phyloP scores from a whole-genome alignment of 2,113 vertebrate species.

The Pelmatolapia mariae region DNA sequence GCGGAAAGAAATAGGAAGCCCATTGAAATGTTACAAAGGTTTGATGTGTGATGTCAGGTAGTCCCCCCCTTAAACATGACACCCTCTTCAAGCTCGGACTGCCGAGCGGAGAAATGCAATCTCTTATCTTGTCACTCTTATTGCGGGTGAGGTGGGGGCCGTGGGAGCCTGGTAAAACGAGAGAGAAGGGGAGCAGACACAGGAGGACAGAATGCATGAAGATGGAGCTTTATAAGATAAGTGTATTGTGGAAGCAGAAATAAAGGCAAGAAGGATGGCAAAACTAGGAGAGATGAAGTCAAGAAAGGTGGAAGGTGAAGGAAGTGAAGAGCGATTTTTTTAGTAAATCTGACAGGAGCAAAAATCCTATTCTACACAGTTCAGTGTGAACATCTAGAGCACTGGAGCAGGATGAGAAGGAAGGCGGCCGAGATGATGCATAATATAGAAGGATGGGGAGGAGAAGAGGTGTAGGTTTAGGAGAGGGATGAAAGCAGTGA shows the following conservation, averaged over 20 bases:
- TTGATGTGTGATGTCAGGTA: constrained; percentile 53
- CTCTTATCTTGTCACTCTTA: constrained; percentile 66
- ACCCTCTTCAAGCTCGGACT: constrained; percentile 38
- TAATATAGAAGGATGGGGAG: background rate
- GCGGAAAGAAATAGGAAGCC: constrained; percentile 37
- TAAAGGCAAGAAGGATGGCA: background rate
- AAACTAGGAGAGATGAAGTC: background rate
- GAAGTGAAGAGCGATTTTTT: background rate
- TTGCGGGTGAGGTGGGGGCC: background rate
- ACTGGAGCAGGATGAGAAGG: background rate
- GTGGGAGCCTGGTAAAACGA: background rate
- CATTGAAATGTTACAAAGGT: constrained; percentile 62
- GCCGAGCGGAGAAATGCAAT: constrained; percentile 53
- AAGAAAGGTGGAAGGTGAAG: background rate
- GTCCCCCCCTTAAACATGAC: constrained; percentile 49
- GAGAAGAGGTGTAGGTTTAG: background rate
- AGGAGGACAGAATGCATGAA: background rate
- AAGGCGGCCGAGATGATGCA: background rate
- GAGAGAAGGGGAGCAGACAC: background rate
- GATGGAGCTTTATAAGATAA: background rate
- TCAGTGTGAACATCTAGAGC: constrained; percentile 29
- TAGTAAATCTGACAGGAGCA: constrained; percentile 28
- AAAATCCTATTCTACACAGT: constrained; percentile 27
- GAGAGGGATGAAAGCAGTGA: background rate
- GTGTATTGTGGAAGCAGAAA: background rate